Evolutionary conservation across 2,113 vertebrate species (phyloP).

Genomic region (Hystrix brachyura): DNA sequence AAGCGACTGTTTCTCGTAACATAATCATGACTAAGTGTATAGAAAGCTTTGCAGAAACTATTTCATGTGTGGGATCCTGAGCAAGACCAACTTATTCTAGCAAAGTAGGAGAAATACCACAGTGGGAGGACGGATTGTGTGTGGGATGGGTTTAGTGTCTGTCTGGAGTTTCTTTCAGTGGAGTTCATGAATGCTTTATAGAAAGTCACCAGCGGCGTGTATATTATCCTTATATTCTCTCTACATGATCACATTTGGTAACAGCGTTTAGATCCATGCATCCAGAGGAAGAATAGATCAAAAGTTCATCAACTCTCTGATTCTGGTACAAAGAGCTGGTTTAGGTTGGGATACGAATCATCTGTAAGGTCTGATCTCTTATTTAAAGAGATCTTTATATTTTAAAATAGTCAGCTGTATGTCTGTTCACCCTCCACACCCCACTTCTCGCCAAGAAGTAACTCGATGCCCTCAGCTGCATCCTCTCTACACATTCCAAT

Average conservation of each 20-base stretch:
- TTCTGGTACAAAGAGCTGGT: conserved; percentile 50
- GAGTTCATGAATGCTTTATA: conserved; percentile 23
- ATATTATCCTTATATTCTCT: conserved; percentile 27
- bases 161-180: conserved; percentile 22
- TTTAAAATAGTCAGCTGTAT: conserved; percentile 34
- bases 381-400: conserved; percentile 55
- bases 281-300: conserved; percentile 61
- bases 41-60: background rate
- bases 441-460: background rate
- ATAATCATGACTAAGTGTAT: background rate
- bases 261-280: conserved; percentile 53
- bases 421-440: background rate
- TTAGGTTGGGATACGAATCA: background rate
- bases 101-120: background rate
- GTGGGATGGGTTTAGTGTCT: background rate
- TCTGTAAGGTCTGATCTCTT: conserved; percentile 57
- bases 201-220: conserved; percentile 50
- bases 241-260: conserved; percentile 51
- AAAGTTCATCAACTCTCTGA: conserved; percentile 61
- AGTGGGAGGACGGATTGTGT: background rate
- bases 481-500: background rate
- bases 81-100: background rate
- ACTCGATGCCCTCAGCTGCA: background rate
- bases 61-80: background rate
- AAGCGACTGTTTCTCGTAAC: background rate